Evolutionary conservation across 2,888 invertebrate genomes (phyloP), one percentile per base, ranked within the genome.

Genomic region (Rhagonycha lutea): DNA sequence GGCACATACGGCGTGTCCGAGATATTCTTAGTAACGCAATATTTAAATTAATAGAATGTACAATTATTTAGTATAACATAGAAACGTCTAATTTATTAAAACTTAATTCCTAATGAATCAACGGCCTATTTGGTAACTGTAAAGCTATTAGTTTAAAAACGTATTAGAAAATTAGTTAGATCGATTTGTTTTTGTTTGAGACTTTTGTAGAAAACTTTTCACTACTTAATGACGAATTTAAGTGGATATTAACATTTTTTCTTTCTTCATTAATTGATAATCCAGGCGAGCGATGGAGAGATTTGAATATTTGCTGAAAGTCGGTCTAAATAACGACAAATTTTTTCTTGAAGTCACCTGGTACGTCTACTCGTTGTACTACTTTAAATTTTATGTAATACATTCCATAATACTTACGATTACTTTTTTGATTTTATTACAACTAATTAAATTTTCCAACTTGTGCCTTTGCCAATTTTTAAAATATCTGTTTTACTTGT

Each of bases 371-470:
- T 69, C 47, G 23, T 28, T 70, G 70, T 71, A 65, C 62, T 14
- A 63, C 69, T 78, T 78, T 73, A 75, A 78, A 77, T 79, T 79
- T 77, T 79, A 74, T 73, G 70, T 75, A 75, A 78, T 76, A 75
- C 78, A 79, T 79, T 75, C 78, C 77, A 76, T 70, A 24, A 24
- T 68, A 23, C 61, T 76, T 68, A 72, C 70, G 70, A 76, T 74
- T 71, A 69, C 72, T 74, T 77, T 74, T 79, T 67, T 75, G 72
- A 74, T 79, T 78, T 74, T 73, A 74, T 73, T 77, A 73, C 79
- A 80, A 79, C 81, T 79, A 83, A 84, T 85, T 86, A 83, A 84
- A 85, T 85, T 86, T 86, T 86, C 86, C 86, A 86, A 87, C 86
- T 86, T 85, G 87, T 87, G 87, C 87, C 87, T 87, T 87, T 86